These are phyloP conservation scores for Drosophila macrothrix DNA, from an alignment of 2,888 invertebrate genomes.

Conservation along the genomic window DNA sequence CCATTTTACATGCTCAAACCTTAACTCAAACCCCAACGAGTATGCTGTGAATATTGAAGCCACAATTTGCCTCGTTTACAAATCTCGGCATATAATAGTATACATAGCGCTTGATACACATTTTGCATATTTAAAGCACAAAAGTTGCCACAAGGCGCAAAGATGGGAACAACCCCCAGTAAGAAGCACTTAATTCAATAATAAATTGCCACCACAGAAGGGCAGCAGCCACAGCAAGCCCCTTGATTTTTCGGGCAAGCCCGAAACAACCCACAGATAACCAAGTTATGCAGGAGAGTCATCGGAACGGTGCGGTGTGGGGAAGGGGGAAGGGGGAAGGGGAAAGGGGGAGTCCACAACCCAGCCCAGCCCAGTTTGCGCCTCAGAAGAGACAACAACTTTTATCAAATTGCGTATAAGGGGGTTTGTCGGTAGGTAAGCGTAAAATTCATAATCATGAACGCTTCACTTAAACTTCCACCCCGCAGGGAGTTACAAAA, in stretches of 20 bases:
- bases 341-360: constrained; percentile 3
- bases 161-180: constrained; percentile 58
- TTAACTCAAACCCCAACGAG: constrained; percentile 66
- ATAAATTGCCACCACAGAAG: constrained; percentile 74
- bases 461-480: constrained; percentile 75
- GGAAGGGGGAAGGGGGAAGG: neutral
- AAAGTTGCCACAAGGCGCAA: constrained; percentile 44
- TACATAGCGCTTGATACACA: constrained; percentile 46
- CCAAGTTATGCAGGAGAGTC: constrained; percentile 52
- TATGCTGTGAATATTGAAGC: constrained; percentile 54
- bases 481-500: constrained; percentile 51
- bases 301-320: constrained; percentile 9
- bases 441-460: constrained; percentile 84
- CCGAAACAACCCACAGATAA: constrained; percentile 68
- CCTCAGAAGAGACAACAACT: constrained; percentile 71
- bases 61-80: constrained; percentile 44
- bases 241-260: constrained; percentile 46
- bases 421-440: constrained; percentile 83
- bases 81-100: constrained; percentile 26
- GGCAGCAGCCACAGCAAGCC: constrained; percentile 50
- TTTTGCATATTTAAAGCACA: constrained; percentile 71
- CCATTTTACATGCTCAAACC: constrained; percentile 76
- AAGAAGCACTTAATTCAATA: constrained; percentile 78
- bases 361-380: constrained; percentile 65
- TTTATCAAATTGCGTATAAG: constrained; percentile 74